Conservation (phyloP, 2,888 invertebrate genomes). For the Agrotis segetum region DNA sequence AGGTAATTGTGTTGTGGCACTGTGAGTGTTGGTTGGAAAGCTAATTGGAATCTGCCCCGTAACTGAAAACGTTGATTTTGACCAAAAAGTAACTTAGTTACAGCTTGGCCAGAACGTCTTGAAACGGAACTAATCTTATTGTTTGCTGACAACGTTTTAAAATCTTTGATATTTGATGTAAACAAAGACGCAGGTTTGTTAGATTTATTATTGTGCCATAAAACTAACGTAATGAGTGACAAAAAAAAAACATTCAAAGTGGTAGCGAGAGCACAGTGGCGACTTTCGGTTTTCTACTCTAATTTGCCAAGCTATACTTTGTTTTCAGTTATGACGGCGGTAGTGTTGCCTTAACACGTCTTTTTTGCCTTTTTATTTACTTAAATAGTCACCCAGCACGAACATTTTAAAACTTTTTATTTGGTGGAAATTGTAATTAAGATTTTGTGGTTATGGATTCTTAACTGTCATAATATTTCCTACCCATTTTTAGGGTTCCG, state of each 20-base stretch:
- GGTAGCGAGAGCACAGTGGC: no score
- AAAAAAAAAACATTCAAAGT: no score
- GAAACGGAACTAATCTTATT: no score
- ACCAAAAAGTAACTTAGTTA: not conserved
- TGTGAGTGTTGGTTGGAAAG: constrained; percentile 8
- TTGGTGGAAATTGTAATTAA: constrained; percentile 11
- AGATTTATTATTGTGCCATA: no score
- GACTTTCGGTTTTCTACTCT: no score
- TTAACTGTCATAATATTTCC: not conserved
- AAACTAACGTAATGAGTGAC: no score
- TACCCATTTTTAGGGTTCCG: no score
- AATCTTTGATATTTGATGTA: no score
- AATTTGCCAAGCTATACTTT: no score
- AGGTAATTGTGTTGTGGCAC: not conserved
- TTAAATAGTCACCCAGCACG: not conserved
- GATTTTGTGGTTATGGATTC: constrained; percentile 28
- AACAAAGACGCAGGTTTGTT: no score
- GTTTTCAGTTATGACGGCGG: not conserved
- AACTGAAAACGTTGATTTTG: not conserved
- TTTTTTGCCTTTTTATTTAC: not conserved
- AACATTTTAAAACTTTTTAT: not conserved
- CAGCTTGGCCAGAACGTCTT: no score
- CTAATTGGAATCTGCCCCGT: not conserved
- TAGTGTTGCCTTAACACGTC: not conserved
- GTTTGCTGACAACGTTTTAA: no score